Percentiles rank a stretch among this genome's conserved stretches.
Conservation (phyloP, 2,113 vertebrate species). For the Rhinoptilus africanus region DNA sequence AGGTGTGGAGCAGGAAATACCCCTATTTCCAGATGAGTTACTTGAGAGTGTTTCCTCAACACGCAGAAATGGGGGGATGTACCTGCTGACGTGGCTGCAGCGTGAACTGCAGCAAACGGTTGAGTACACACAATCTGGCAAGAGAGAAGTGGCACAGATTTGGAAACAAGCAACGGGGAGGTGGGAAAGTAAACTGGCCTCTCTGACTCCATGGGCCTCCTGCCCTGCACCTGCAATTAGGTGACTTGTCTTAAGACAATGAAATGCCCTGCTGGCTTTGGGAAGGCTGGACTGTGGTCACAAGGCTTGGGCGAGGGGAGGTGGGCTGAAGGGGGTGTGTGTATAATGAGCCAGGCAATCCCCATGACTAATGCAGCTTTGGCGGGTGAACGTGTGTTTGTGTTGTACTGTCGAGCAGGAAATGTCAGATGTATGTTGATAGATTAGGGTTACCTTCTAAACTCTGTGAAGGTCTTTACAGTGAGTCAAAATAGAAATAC, state of each 20-base stretch:
- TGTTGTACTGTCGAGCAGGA: conserved; percentile 43
- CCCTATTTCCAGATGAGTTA: neutral
- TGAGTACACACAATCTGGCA: neutral
- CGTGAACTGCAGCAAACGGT: neutral
- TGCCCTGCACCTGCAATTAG: fast-evolving
- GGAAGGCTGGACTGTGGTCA: neutral
- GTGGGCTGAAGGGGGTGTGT: neutral
- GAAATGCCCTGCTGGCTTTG: neutral
- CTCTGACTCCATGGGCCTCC: neutral
- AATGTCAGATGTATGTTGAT: neutral
- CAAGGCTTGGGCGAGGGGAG: neutral
- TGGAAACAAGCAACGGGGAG: neutral
- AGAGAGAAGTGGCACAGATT: neutral
- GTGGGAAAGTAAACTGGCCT: neutral
- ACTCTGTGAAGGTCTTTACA: neutral
- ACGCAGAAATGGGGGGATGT: fast-evolving
- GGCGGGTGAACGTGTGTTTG: neutral
- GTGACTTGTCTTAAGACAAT: neutral
- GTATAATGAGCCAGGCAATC: neutral
- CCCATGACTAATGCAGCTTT: neutral
- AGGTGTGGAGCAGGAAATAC: neutral
- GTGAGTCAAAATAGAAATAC: neutral
- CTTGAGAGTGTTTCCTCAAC: neutral
- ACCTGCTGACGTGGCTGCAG: fast-evolving
- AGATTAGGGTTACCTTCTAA: neutral